Base-by-base conservation (phyloP, 2,797 vertebrate species). In the Crax fasciolata region DNA sequence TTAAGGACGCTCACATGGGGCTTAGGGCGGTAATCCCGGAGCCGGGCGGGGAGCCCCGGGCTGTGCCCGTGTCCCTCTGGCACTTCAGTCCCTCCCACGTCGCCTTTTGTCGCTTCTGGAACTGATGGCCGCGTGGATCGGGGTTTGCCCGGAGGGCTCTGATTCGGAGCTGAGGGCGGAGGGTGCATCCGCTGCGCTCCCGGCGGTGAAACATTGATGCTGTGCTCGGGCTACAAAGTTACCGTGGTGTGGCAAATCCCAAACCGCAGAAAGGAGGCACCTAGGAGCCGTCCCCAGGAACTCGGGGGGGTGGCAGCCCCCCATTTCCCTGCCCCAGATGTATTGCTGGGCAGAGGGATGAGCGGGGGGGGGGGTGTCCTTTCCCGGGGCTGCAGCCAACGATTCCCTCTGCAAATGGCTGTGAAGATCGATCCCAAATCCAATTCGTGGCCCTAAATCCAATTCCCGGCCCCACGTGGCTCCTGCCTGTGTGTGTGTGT, bases 201-300 rank as follows among this genome's bases (percentile, higher is more conserved):
- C 11, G 1, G 3, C 10, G 4, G 58, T 27, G 0, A 14, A 32
- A 21, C 5, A 14, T 3, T 14, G 5, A 20, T 8, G 17, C 58
- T 4, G 6, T 20, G 41, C 2, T 55, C 30, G n/a, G 23, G 5
- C 11, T 3, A 9, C 59, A 4, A 48, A 0, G 28, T 49, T 20
- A 3, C 13, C 66, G 63, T 41, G 4, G n/a, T 6, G 0, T 2
- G 0, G 35, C 39, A 8, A 63, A 51, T 13, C 18, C 19, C 41
- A 35, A 35, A 35, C 35, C 35, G 35, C 35, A 35, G 8, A 35
- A 35, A 35, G 35, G 35, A 35, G 35, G 35, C 6, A 35, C 35
- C 35, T 35, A 35, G 35, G 35, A 35, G 35, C 35, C 35, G 35
- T 35, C 35, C 35, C 35, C 35, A 35, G 35, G 35, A 35, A 8